Evolutionary conservation across 2,888 invertebrate genomes (phyloP), one percentile per base, ranked within the genome.

Genomic region (Aleiodes leptofemur): DNA sequence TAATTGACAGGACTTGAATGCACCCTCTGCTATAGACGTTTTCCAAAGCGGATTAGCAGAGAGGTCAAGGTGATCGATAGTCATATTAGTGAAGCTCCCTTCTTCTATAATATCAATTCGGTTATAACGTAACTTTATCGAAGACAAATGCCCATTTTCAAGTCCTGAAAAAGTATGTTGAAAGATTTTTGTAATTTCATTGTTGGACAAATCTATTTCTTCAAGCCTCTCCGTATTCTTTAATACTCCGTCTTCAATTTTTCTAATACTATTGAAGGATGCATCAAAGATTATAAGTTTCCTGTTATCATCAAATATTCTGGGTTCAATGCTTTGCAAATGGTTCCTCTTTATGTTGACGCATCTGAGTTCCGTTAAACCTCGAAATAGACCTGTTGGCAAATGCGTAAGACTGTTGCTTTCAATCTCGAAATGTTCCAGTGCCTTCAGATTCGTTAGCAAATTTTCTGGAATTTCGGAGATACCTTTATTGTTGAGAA

Each of bases 131-230:
- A 43, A 43, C 3, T 1, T 9, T 43, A 43, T 43, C 43, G 43
- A 6, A 7, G 3, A 6, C 43, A 43, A 8, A 9, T 6, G 43
- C 7, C 1, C 1, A 43, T 4, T 6, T 6, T 43, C 82, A 43
- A 43, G 43, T 8, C 43, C 43, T 43, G 43, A 43, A 7, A 43
- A 43, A 1, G 43, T 43, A 43, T 43, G 3, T 7, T 7, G 43
- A 7, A 7, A 43, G 7, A 43, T 43, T 7, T 7, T 43, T 43
- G 3, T 80, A n/a, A 91, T 79, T 14, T 86, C 82, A 79, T 91
- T 91, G 75, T 85, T 79, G 51, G 86, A 90, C n/a, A 91, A 77
- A 79, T 90, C 89, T 7, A 91, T 80, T n/a, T 88, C 84, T 76
- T 89, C 87, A 51, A 91, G 82, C 68, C 84, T 89, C 61, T 84